Percentiles rank a stretch among this genome's conserved stretches.
These are phyloP conservation scores for Chelon auratus DNA, from an alignment of 2,797 vertebrate genomes.

Conservation along the genomic window DNA sequence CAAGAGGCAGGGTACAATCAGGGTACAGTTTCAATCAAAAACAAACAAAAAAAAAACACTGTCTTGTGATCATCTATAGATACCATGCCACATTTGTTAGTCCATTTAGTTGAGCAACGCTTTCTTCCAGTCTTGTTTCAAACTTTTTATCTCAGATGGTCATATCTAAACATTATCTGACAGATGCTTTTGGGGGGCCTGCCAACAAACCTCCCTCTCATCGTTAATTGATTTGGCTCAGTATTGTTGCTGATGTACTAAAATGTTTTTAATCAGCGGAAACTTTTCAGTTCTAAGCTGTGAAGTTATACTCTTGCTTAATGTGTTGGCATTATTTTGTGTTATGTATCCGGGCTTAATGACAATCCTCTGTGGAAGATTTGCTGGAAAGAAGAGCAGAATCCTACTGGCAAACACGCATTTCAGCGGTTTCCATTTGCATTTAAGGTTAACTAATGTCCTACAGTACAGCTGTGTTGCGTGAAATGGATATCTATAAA, in stretches of 20 bases:
- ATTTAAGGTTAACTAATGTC: no score
- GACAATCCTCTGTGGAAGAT: conserved; percentile 3
- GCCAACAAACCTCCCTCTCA: conserved; percentile 30
- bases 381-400: not conserved
- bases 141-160: conserved; percentile 16
- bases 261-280: conserved; percentile 20
- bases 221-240: conserved; percentile 30
- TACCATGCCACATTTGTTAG: not conserved
- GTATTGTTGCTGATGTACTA: conserved; percentile 7
- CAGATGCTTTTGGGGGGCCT: conserved; percentile 26
- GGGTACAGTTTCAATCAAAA: no score
- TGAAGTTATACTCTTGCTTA: not conserved
- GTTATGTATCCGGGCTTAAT: conserved; percentile 22
- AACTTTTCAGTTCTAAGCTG: conserved; percentile 9
- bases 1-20: no score
- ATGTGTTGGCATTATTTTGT: not conserved
- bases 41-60: no score
- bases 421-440: no score
- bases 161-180: conserved; percentile 33
- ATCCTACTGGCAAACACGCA: not conserved
- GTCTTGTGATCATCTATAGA: not conserved
- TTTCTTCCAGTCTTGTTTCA: not conserved
- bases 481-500: conserved; percentile 13
- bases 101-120: not conserved
- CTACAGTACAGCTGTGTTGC: not conserved